A percentile compares a stretch with the other conserved stretches of the same genome.
phyloP scores from a whole-genome alignment of 2,888 invertebrate species.

The Hirtodrosophila cameraria region DNA sequence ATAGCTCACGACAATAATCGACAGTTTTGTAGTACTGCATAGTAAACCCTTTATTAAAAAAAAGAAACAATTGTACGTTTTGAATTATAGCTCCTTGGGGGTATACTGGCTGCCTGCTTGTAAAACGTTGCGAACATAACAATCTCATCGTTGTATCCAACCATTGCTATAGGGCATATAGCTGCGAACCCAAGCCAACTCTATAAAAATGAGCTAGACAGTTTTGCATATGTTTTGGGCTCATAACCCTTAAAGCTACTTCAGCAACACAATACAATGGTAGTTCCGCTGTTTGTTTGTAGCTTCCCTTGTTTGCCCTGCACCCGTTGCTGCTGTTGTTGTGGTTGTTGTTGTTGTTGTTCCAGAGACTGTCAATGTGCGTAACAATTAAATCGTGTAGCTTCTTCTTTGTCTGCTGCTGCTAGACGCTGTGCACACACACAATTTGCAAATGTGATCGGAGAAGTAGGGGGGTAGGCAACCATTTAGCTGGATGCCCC shows the following conservation, averaged over 20 bases:
- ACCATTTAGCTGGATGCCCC: constrained; percentile 45
- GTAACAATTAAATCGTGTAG: constrained; percentile 82
- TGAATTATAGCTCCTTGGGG: constrained; percentile 42
- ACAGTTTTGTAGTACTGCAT: not conserved
- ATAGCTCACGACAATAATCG: constrained; percentile 29
- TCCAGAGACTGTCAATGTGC: constrained; percentile 77
- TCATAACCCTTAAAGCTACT: constrained; percentile 39
- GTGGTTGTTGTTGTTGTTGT: too few species aligned
- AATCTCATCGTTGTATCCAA: constrained; percentile 22
- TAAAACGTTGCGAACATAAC: constrained; percentile 39
- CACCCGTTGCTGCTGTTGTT: constrained; percentile 1
- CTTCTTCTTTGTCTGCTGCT: constrained; percentile 48
- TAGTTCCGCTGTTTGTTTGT: constrained; percentile 24
- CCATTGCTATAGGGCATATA: constrained; percentile 36
- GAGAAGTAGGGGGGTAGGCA: constrained; percentile 26
- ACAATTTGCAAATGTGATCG: constrained; percentile 73
- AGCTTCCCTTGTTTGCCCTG: not conserved
- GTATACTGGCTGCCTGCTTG: constrained; percentile 2
- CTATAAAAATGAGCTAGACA: constrained; percentile 17
- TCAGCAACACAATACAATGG: constrained; percentile 41
- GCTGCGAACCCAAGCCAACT: constrained; percentile 2
- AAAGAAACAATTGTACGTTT: constrained; percentile 51
- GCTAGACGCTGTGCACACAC: constrained; percentile 8
- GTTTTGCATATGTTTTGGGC: constrained; percentile 56
- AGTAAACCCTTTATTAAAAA: constrained; percentile 44